Evolutionary conservation across 1,140 invertebrate genomes (phyloP).

Genomic region (Littorina saxatilis): DNA sequence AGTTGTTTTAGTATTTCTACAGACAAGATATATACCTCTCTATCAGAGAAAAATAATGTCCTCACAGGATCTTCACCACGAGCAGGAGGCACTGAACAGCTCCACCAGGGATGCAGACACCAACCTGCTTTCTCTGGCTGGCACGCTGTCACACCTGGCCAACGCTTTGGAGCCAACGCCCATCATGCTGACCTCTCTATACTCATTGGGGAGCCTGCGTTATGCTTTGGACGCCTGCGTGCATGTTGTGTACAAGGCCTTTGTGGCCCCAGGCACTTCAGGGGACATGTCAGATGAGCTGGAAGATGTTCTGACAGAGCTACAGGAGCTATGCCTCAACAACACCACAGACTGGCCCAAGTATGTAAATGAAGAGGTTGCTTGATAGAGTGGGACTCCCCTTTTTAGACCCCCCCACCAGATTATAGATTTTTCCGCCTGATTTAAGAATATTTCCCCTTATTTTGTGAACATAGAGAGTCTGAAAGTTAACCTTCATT

Average conservation of each 20-base stretch:
- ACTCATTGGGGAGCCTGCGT: not conserved
- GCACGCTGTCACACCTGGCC: not conserved
- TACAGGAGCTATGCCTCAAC: not conserved
- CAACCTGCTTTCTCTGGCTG: not conserved
- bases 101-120: not conserved
- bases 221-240: not conserved
- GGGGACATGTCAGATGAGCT: not conserved
- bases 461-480: no score
- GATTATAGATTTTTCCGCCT: no score
- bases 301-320: not conserved
- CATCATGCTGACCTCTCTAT: not conserved
- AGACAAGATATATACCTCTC: no score
- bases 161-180: not conserved
- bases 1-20: no score
- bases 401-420: no score
- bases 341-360: not conserved
- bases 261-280: not conserved
- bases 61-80: constrained; percentile 18
- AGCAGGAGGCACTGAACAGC: not conserved
- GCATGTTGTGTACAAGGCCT: not conserved
- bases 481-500: no score
- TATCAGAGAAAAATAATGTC: no score
- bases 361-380: no score
- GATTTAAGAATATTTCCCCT: not conserved
- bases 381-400: no score